A percentile compares a stretch with the other conserved stretches of the same genome.
Evolutionary conservation across 2,113 vertebrate species (phyloP).

Genomic region (Rhea pennata): DNA sequence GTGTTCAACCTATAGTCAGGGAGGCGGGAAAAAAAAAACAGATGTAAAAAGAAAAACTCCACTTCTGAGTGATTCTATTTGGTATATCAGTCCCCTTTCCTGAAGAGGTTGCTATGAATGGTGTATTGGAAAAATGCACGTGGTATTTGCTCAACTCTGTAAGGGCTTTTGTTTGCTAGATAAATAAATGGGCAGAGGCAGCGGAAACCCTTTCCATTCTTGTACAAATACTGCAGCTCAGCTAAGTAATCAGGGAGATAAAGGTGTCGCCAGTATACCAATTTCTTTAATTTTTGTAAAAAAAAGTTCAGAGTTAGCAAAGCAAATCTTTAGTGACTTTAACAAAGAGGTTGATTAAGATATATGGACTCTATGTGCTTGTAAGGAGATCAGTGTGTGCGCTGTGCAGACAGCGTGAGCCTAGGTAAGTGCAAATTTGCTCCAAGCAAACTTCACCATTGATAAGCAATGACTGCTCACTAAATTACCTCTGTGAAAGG

Average conservation of each 20-base stretch:
- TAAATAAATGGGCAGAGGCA: neutral
- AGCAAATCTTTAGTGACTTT: neutral
- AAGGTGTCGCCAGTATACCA: neutral
- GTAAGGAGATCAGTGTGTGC: accelerated
- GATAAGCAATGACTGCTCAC: neutral
- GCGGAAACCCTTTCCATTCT: neutral
- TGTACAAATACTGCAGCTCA: neutral
- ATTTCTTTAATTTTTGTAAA: neutral
- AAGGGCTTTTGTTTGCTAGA: neutral
- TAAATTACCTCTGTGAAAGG: neutral
- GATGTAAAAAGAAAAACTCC: neutral
- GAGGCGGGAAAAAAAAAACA: neutral
- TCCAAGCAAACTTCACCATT: neutral
- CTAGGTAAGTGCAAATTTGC: neutral
- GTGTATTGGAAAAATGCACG: neutral
- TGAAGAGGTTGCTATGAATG: neutral
- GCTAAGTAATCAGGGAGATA: neutral
- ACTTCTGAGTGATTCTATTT: neutral
- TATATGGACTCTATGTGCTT: neutral
- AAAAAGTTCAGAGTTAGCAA: neutral
- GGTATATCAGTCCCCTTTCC: neutral
- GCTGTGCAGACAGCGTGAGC: accelerated
- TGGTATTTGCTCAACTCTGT: neutral
- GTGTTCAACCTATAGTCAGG: too few species aligned
- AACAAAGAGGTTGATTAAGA: neutral